Percentiles rank a stretch among this genome's conserved stretches.
These are phyloP conservation scores for Calidris pygmaea DNA, from an alignment of 2,113 vertebrate species.

Conservation along the genomic window DNA sequence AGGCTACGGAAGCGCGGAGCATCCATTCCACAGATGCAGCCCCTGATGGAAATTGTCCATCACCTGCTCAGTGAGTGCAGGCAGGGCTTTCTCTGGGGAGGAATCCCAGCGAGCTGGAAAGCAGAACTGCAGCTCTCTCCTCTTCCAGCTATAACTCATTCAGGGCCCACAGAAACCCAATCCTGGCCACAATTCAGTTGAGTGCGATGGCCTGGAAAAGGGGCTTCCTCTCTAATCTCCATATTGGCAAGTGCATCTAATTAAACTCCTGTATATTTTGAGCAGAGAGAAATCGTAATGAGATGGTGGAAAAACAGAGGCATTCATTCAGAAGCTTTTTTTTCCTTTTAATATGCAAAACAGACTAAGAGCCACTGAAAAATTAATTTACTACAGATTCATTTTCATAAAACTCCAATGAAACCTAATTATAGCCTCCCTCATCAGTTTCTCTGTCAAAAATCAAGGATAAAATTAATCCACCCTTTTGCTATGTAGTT, in stretches of 20 bases:
- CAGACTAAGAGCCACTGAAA: slow-evolving; percentile 43
- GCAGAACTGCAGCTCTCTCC: not conserved
- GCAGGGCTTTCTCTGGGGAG: not conserved
- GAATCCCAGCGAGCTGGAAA: not conserved
- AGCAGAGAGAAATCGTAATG: slow-evolving; percentile 31
- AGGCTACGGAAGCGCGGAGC: not conserved
- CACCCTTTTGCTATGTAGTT: slow-evolving; percentile 5
- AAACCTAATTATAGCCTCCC: slow-evolving; percentile 49
- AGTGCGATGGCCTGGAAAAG: slow-evolving; percentile 37
- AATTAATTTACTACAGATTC: slow-evolving; percentile 51
- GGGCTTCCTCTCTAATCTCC: slow-evolving; percentile 47
- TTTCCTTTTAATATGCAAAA: slow-evolving; percentile 41
- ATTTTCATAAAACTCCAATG: slow-evolving; percentile 42
- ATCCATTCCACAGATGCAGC: not conserved
- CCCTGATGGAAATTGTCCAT: not conserved
- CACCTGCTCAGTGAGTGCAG: not conserved
- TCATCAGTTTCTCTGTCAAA: slow-evolving; percentile 51
- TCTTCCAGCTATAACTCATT: not conserved
- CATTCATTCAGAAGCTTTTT: slow-evolving; percentile 30
- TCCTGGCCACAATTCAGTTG: not conserved
- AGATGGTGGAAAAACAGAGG: slow-evolving; percentile 30
- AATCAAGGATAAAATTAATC: slow-evolving; percentile 48
- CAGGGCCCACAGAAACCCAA: not conserved
- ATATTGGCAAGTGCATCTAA: slow-evolving; percentile 24
- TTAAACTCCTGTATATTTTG: slow-evolving; percentile 14